Evolutionary conservation across 2,888 invertebrate species (phyloP).

Genomic region (Dioctria linearis): DNA sequence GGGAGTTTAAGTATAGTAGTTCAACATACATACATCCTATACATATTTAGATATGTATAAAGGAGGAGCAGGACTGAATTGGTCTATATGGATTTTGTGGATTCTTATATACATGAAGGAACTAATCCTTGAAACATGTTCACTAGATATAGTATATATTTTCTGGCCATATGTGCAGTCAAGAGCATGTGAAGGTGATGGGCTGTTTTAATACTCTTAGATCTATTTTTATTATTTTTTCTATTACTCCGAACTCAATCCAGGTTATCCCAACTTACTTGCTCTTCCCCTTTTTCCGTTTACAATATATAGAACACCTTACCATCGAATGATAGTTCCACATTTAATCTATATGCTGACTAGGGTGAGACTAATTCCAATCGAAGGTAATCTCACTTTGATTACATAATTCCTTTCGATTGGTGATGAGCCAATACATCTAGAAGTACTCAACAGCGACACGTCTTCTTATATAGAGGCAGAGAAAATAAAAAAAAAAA

Average conservation of each 20-base stretch:
- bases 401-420: constrained; percentile 57
- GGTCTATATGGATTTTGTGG: constrained; percentile 15
- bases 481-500: background rate
- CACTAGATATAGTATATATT: background rate
- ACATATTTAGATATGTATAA: no score
- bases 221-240: background rate
- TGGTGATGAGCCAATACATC: constrained; percentile 51
- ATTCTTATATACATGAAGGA: constrained; percentile 34
- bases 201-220: constrained; percentile 42
- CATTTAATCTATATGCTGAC: constrained; percentile 12
- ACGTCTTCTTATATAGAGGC: constrained; percentile 33
- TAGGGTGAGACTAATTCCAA: constrained; percentile 46
- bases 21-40: background rate
- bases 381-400: constrained; percentile 55
- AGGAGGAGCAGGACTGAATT: constrained; percentile 23
- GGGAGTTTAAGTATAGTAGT: constrained; percentile 23
- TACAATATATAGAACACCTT: background rate
- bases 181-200: background rate
- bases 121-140: constrained; percentile 42
- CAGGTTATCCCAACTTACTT: background rate
- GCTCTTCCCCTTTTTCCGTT: constrained; percentile 2
- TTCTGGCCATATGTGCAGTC: constrained; percentile 27
- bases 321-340: background rate
- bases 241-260: background rate
- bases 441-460: constrained; percentile 39